These are phyloP conservation scores for Furcula furcula DNA, from an alignment of 2,888 invertebrate genomes.

Conservation along the genomic window DNA sequence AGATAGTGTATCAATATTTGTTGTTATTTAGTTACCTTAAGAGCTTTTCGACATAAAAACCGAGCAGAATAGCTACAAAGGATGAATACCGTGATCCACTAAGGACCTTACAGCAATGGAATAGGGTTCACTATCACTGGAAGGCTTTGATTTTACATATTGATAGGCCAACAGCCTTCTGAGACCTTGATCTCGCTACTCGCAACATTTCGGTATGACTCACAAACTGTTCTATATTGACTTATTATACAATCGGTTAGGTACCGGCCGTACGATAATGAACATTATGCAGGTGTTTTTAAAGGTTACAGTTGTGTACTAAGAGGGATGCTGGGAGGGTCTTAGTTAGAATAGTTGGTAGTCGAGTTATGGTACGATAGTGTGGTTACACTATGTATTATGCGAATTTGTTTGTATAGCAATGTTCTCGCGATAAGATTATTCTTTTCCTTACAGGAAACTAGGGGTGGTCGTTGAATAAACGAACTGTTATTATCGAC, in stretches of 20 bases:
- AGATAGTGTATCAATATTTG: constrained; percentile 12
- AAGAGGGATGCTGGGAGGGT: constrained; percentile 11
- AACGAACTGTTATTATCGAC: no score
- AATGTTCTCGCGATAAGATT: constrained; percentile 24
- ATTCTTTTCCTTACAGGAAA: constrained; percentile 21
- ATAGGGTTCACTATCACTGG: constrained; percentile 18
- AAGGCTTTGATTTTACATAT: constrained; percentile 26
- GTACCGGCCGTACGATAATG: constrained; percentile 16
- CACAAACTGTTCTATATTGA: constrained; percentile 33
- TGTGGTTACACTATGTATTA: constrained; percentile 30
- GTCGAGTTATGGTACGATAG: constrained; percentile 24
- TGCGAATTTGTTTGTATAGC: constrained; percentile 27
- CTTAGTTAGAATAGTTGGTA: constrained; percentile 17
- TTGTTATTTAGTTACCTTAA: constrained; percentile 25
- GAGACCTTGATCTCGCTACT: constrained; percentile 54
- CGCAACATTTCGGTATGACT: constrained; percentile 45
- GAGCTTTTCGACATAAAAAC: constrained; percentile 41
- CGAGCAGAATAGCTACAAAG: constrained; percentile 27
- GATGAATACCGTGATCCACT: constrained; percentile 14
- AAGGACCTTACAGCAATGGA: constrained; percentile 12
- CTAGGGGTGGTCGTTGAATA: neutral
- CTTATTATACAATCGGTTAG: constrained; percentile 22
- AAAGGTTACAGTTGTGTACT: constrained; percentile 20
- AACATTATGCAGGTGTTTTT: constrained; percentile 16
- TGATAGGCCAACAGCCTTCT: constrained; percentile 55